These are phyloP conservation scores for Ceratotherium simum DNA, from an alignment of 2,113 vertebrate genomes.

Conservation along the genomic window DNA sequence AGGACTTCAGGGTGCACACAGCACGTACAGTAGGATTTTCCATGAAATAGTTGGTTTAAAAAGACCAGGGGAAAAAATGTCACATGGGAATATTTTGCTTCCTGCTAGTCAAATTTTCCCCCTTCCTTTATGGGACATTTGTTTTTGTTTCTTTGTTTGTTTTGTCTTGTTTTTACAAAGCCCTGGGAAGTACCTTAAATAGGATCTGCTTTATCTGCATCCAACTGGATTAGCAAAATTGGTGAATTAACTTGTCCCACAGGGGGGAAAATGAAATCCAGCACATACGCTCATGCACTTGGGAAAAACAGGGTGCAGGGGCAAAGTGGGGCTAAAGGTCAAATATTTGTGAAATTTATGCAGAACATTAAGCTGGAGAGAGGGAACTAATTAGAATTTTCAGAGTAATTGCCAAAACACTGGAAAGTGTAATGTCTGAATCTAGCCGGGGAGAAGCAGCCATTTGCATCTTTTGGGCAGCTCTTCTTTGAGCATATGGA, in stretches of 20 bases:
- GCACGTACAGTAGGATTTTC: neutral
- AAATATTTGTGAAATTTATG: slow-evolving; percentile 40
- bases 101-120: neutral
- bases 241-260: neutral
- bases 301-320: neutral
- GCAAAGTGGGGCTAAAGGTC: slow-evolving; percentile 44
- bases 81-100: neutral
- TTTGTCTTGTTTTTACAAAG: neutral
- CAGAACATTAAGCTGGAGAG: slow-evolving; percentile 45
- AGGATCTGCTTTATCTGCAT: neutral
- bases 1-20: neutral
- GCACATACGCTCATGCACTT: neutral
- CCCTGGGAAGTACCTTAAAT: neutral
- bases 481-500: neutral
- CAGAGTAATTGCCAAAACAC: neutral
- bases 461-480: neutral
- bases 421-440: neutral
- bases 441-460: neutral
- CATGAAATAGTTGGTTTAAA: neutral
- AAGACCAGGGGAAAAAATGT: neutral
- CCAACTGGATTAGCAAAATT: neutral
- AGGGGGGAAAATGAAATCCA: neutral
- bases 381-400: slow-evolving; percentile 58
- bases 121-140: neutral
- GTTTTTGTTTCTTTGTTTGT: neutral